These are phyloP conservation scores for Drosophila neutralis DNA, from an alignment of 2,888 invertebrate genomes.

Conservation along the genomic window DNA sequence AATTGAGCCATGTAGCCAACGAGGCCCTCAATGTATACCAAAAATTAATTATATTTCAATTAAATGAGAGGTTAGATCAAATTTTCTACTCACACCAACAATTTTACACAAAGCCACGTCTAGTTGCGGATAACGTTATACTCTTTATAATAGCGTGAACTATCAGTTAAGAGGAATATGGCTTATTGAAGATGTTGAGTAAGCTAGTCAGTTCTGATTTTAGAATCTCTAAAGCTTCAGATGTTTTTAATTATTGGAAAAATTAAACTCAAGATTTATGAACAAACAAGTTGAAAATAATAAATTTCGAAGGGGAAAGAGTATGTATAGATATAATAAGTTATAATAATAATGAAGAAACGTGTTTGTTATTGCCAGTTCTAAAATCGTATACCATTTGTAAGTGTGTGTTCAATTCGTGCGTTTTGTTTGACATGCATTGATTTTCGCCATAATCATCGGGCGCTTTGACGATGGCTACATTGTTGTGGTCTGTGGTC, in stretches of 20 bases:
- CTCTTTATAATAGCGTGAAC: not conserved
- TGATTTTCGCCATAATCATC: conserved; percentile 25
- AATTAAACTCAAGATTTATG: not conserved
- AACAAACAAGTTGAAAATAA: not conserved
- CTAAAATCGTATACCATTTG: not conserved
- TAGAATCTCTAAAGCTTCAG: rapidly evolving
- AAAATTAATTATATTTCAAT: conserved; percentile 78
- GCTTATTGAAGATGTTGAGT: not conserved
- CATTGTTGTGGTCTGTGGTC: conserved; percentile 17
- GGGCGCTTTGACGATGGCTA: conserved; percentile 8
- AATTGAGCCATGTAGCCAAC: conserved; percentile 20
- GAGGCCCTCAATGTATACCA: conserved; percentile 38
- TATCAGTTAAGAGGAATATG: not conserved
- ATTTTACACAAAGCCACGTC: conserved; percentile 15
- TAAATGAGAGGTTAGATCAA: conserved; percentile 43
- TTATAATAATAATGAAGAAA: not conserved
- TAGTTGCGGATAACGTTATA: not conserved
- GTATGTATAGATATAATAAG: not conserved
- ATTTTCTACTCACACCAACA: conserved; percentile 5
- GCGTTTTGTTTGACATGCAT: not conserved
- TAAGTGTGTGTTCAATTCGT: conserved; percentile 11
- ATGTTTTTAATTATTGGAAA: not conserved
- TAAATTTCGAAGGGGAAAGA: not conserved
- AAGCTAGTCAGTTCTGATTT: not conserved
- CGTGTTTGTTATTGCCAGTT: not conserved